Evolutionary conservation across 2,113 vertebrate species (phyloP).

Genomic region (Talpa occidentalis): DNA sequence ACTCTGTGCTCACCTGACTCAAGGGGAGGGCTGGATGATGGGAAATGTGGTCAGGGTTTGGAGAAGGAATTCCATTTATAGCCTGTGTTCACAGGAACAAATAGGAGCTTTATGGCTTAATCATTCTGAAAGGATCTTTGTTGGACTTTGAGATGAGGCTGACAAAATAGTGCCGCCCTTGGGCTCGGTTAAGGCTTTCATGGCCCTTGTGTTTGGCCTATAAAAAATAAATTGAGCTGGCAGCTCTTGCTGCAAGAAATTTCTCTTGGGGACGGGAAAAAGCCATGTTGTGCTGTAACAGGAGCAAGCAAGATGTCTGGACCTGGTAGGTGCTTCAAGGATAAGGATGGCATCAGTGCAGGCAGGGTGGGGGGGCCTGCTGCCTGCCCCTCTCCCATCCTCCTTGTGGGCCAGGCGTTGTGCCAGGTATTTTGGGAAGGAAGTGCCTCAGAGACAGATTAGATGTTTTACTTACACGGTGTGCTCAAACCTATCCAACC

Average conservation of each 20-base stretch:
- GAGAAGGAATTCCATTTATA: neutral
- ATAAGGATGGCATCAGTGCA: too few relatives aligned
- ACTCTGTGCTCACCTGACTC: neutral
- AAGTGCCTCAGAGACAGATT: neutral
- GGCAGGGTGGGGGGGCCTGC: neutral
- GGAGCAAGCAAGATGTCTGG: neutral
- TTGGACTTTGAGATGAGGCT: neutral
- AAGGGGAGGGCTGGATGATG: neutral
- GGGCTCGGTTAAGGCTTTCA: neutral
- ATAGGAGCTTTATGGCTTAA: slow-evolving; percentile 31
- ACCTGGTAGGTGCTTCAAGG: neutral
- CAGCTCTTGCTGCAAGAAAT: neutral
- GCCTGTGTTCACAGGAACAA: neutral
- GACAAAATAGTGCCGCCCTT: neutral
- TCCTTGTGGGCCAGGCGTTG: neutral
- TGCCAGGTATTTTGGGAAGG: neutral
- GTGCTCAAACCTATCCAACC: neutral
- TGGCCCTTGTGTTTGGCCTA: neutral
- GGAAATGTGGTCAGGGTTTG: neutral
- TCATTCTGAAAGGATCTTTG: slow-evolving; percentile 58
- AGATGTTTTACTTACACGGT: neutral
- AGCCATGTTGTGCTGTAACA: neutral
- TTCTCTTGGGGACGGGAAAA: neutral
- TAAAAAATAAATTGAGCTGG: neutral
- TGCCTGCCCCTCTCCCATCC: neutral